Percentiles rank a stretch among this genome's conserved stretches.
phyloP scores from a whole-genome alignment of 2,113 vertebrate genomes.

The Cyanoramphus novaezelandiae region DNA sequence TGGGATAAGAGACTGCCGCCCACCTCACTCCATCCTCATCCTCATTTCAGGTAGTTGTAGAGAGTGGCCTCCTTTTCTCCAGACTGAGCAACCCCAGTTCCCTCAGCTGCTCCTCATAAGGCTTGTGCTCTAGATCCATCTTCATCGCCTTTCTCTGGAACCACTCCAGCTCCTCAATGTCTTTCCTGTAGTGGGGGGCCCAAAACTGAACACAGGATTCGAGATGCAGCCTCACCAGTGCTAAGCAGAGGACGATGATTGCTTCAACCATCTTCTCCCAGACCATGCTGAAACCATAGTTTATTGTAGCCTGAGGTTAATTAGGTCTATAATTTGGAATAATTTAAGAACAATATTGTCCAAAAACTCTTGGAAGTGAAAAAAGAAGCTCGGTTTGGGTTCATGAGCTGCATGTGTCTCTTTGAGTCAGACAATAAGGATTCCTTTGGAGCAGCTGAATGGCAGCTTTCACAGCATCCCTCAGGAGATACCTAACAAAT shows the following conservation, averaged over 20 bases:
- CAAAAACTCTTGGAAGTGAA: not conserved
- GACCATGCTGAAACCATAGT: not conserved
- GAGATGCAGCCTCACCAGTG: rapidly evolving
- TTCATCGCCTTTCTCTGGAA: rapidly evolving
- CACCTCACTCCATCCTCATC: not conserved
- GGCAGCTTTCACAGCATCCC: not conserved
- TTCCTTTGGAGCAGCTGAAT: not conserved
- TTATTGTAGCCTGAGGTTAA: not conserved
- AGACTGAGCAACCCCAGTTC: not conserved
- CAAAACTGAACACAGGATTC: rapidly evolving
- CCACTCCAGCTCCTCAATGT: rapidly evolving
- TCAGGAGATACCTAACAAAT: not conserved
- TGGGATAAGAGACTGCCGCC: not conserved
- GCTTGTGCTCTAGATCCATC: not conserved
- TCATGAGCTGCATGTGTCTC: not conserved
- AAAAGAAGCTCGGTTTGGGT: not conserved
- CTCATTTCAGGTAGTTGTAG: not conserved
- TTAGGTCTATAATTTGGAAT: not conserved
- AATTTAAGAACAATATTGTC: not conserved
- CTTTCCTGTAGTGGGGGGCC: not conserved
- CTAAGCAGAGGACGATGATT: rapidly evolving
- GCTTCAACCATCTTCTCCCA: not conserved
- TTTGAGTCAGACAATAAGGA: not conserved
- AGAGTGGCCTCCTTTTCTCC: not conserved
- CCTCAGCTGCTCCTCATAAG: not conserved